These are phyloP conservation scores for crab-eating macaque (Macaca fascicularis) DNA, from an alignment of 2,113 vertebrate species.

Conservation along the genomic window T2T-MFA8v1.1 NC_088380.1:161915501-161916000, in stretches of 20 bases:
- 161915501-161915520: too few relatives aligned
- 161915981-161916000: background rate
- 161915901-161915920: background rate
- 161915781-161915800: background rate
- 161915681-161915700: background rate
- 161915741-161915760: background rate
- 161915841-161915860: background rate
- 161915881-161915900: background rate
- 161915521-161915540: too few relatives aligned
- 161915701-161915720: background rate
- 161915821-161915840: background rate
- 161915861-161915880: background rate
- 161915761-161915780: background rate
- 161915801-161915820: background rate
- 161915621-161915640: too few relatives aligned
- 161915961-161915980: background rate
- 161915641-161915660: background rate
- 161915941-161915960: background rate
- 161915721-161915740: background rate
- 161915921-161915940: background rate
- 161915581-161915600: too few relatives aligned
- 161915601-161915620: too few relatives aligned
- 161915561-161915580: too few relatives aligned
- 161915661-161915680: background rate
- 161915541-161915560: too few relatives aligned